These are phyloP conservation scores for Plagodis pulveraria DNA, from an alignment of 2,888 invertebrate genomes.

Conservation along the genomic window DNA sequence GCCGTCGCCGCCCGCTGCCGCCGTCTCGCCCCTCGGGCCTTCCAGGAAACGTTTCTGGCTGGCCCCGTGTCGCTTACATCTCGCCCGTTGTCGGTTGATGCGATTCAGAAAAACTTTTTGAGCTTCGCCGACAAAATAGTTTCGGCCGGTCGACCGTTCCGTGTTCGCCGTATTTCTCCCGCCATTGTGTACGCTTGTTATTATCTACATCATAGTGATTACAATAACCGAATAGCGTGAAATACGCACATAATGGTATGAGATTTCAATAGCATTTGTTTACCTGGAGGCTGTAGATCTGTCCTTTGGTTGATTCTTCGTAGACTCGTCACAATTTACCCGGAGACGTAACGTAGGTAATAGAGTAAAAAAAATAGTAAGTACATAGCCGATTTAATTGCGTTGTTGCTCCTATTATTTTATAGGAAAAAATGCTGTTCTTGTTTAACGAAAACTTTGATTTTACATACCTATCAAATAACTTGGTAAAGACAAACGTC, in stretches of 20 bases:
- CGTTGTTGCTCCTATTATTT: too few relatives aligned
- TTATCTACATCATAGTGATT: constrained; percentile 42
- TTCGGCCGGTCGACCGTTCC: constrained; percentile 41
- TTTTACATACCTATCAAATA: too few relatives aligned
- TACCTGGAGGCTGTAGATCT: constrained; percentile 24
- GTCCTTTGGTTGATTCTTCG: constrained; percentile 11
- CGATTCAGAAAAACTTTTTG: constrained; percentile 67
- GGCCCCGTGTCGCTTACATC: constrained; percentile 57
- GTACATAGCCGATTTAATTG: too few relatives aligned
- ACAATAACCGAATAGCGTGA: constrained; percentile 53
- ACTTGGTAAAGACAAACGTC: too few relatives aligned
- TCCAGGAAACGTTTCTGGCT: constrained; percentile 74
- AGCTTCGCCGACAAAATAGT: constrained; percentile 71
- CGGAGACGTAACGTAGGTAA: too few relatives aligned
- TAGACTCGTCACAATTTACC: constrained; percentile 12
- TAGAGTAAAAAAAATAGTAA: too few relatives aligned
- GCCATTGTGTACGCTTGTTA: constrained; percentile 51
- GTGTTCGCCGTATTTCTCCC: constrained; percentile 61
- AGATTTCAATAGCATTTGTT: constrained; percentile 36
- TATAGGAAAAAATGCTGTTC: too few relatives aligned
- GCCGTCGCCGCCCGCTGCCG: neutral
- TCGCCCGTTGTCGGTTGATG: constrained; percentile 48
- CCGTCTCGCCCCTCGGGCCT: constrained; percentile 70
- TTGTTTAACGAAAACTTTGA: too few relatives aligned
- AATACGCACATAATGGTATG: constrained; percentile 39